A percentile compares a stretch with the other conserved stretches of the same genome.
Evolutionary conservation across 2,888 invertebrate species (phyloP).

Genomic region (Oegoconia quadripuncta): DNA sequence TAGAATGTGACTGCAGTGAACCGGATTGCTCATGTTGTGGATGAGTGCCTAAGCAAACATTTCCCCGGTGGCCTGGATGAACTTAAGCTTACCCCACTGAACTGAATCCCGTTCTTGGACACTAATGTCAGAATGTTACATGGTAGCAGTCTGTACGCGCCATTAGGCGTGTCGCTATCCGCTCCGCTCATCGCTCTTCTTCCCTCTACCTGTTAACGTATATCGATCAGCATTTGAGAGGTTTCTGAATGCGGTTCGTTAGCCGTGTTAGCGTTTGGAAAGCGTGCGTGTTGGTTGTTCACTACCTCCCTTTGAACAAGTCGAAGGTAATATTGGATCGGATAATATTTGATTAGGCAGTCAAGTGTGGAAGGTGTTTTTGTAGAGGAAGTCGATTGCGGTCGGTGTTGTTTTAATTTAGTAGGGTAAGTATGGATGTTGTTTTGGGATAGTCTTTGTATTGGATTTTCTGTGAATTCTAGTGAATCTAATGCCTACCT

Average conservation of each 20-base stretch:
- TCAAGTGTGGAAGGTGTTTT: slow-evolving; percentile 36
- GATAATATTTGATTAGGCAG: slow-evolving; percentile 60
- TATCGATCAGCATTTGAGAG: slow-evolving; percentile 67
- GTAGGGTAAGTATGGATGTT: slow-evolving; percentile 1
- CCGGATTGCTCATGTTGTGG: too few species aligned
- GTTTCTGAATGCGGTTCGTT: slow-evolving; percentile 70
- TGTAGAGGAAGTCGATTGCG: slow-evolving; percentile 10
- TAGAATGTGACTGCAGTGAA: too few species aligned
- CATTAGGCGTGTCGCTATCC: background rate
- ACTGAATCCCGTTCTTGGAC: too few species aligned
- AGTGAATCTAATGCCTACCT: too few species aligned
- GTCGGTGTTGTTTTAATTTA: slow-evolving; percentile 16
- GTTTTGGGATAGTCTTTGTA: background rate
- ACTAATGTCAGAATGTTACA: too few species aligned
- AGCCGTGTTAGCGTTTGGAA: slow-evolving; percentile 45
- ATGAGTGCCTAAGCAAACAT: too few species aligned
- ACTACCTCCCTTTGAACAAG: slow-evolving; percentile 25
- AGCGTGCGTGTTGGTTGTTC: slow-evolving; percentile 46
- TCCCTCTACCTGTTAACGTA: background rate
- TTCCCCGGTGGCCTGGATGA: too few species aligned
- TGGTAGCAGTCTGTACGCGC: too few species aligned
- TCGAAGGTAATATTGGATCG: slow-evolving; percentile 57
- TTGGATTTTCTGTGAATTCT: background rate
- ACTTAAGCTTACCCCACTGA: too few species aligned
- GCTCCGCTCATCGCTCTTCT: slow-evolving; percentile 1